phyloP scores from a whole-genome alignment of 2,888 invertebrate genomes.

The Disparrhopalites patrizii region DNA sequence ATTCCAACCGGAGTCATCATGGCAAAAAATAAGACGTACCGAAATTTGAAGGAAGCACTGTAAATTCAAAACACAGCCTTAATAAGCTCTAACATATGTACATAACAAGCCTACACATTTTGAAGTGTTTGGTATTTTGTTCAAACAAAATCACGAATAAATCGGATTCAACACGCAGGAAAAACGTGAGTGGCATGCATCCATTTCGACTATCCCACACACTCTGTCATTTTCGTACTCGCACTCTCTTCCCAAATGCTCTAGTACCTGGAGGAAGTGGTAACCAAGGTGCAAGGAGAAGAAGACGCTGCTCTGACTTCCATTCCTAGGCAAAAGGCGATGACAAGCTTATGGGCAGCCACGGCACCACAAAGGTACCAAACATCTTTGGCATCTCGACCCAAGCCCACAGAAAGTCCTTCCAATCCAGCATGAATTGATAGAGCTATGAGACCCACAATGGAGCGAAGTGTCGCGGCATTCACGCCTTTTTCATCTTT shows the following conservation, averaged over 20 bases:
- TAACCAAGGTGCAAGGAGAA: conserved; percentile 45
- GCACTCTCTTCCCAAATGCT: too few relatives aligned
- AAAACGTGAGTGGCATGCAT: too few relatives aligned
- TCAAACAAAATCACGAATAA: not conserved
- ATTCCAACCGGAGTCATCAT: conserved; percentile 48
- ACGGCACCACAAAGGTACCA: conserved; percentile 82
- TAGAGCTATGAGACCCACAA: conserved; percentile 75
- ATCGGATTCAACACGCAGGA: too few relatives aligned
- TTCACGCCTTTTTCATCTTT: conserved; percentile 35
- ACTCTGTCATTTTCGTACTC: too few relatives aligned
- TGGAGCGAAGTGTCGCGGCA: conserved; percentile 60
- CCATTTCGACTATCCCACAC: too few relatives aligned
- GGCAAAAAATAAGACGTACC: conserved; percentile 48
- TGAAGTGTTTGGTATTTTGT: too few relatives aligned
- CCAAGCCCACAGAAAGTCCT: conserved; percentile 76
- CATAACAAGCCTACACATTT: too few relatives aligned
- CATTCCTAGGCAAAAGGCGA: conserved; percentile 82
- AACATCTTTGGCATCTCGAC: conserved; percentile 60
- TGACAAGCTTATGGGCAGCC: conserved; percentile 77
- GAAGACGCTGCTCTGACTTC: conserved; percentile 57
- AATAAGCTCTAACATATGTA: too few relatives aligned
- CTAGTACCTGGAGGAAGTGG: conserved; percentile 43
- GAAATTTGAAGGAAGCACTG: conserved; percentile 46
- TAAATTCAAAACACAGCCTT: conserved; percentile 7
- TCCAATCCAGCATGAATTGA: conserved; percentile 84